Conservation (phyloP, 2,113 vertebrate species). For the Myrmecobius fasciatus region DNA sequence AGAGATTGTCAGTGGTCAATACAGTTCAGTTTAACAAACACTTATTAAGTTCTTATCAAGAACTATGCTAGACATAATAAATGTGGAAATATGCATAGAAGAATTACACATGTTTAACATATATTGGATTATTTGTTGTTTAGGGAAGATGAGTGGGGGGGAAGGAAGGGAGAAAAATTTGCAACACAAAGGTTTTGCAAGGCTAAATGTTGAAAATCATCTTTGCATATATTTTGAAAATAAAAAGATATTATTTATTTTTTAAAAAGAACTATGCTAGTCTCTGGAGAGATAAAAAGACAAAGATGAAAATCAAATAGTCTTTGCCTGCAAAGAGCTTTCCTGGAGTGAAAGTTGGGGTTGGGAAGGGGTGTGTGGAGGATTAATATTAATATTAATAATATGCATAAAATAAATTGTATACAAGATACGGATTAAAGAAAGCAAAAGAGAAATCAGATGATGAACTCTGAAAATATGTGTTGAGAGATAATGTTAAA, state of each 20-base stretch:
- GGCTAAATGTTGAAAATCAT: too few species aligned
- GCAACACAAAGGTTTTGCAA: too few species aligned
- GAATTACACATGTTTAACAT: too few species aligned
- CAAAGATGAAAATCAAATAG: background rate
- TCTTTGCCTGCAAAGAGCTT: background rate
- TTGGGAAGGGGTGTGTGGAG: too few species aligned
- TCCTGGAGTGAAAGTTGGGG: too few species aligned
- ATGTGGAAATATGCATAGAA: too few species aligned
- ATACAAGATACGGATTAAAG: background rate
- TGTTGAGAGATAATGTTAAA: background rate
- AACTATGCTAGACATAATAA: background rate
- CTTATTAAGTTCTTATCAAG: background rate
- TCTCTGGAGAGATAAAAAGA: background rate
- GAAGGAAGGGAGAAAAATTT: too few species aligned
- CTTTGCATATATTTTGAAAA: too few species aligned
- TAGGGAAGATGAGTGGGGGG: too few species aligned
- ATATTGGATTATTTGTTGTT: too few species aligned
- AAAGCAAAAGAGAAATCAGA: background rate
- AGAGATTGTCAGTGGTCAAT: background rate
- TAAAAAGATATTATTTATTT: too few species aligned
- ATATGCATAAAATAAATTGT: background rate
- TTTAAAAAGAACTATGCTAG: background rate
- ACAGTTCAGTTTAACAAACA: background rate
- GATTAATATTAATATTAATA: too few species aligned
- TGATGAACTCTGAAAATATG: background rate